Evolutionary conservation across 1,140 invertebrate species (phyloP).

Genomic region (Polypedilum vanderplanki): DNA sequence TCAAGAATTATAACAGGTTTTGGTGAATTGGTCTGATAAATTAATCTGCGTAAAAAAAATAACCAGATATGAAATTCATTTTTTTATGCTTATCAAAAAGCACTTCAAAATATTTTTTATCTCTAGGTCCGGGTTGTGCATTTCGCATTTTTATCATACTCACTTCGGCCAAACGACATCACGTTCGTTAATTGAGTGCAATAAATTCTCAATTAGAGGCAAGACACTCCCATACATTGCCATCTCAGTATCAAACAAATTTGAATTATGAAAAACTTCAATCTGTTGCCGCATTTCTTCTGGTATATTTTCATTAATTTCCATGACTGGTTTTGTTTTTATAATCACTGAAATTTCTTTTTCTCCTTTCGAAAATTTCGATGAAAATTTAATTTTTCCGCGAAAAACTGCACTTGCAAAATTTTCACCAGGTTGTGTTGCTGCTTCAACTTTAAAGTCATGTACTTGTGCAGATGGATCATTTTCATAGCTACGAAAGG

Average conservation of each 20-base stretch:
- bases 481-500: not conserved
- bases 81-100: not conserved
- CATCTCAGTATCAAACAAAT: not conserved
- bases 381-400: not conserved
- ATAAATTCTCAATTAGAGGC: not conserved
- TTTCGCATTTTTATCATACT: not conserved
- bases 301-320: not conserved
- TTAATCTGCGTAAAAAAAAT: not conserved
- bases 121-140: not conserved
- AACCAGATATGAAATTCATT: not conserved
- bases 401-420: conserved; percentile 7
- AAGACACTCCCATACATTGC: not conserved
- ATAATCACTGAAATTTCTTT: not conserved
- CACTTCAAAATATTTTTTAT: not conserved
- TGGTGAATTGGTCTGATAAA: not conserved
- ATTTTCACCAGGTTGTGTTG: conserved; percentile 12
- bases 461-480: not conserved
- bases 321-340: not conserved
- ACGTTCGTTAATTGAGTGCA: not conserved
- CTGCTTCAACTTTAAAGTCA: not conserved
- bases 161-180: not conserved
- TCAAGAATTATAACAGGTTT: not conserved
- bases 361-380: not conserved
- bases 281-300: not conserved
- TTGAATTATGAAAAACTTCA: not conserved